Percentiles rank a stretch among this genome's conserved stretches.
Evolutionary conservation across 2,797 vertebrate species (phyloP).

Genomic region (Sebastes glaucus): DNA sequence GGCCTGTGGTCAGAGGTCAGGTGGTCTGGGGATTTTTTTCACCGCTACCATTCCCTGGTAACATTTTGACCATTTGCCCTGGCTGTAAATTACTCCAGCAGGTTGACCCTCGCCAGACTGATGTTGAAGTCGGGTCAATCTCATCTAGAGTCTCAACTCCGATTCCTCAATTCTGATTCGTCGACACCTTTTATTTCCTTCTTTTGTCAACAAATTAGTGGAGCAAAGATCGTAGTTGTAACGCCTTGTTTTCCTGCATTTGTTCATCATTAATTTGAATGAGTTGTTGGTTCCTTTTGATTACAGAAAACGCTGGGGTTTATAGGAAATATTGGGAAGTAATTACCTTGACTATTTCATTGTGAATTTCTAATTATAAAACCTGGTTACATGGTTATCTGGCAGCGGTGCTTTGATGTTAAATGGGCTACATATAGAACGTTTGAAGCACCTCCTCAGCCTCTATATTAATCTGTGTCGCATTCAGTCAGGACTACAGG

Average conservation of each 20-base stretch:
- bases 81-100: slow-evolving; percentile 20
- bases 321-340: neutral
- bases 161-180: neutral
- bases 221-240: neutral
- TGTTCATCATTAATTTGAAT: neutral
- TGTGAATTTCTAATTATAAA: slow-evolving; percentile 37
- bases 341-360: slow-evolving; percentile 25
- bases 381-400: slow-evolving; percentile 8
- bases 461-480: neutral
- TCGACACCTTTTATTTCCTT: slow-evolving; percentile 1
- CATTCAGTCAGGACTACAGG: neutral
- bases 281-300: neutral
- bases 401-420: slow-evolving; percentile 40
- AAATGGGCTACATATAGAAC: slow-evolving; percentile 4
- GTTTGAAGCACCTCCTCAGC: slow-evolving; percentile 8
- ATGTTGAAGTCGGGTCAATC: slow-evolving; percentile 16
- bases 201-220: neutral
- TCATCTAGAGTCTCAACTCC: slow-evolving; percentile 3
- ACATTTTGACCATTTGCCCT: slow-evolving; percentile 2
- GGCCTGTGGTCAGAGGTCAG: neutral
- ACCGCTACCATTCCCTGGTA: neutral
- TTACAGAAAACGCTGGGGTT: neutral
- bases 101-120: neutral
- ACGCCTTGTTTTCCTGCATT: neutral
- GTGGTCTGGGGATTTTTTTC: neutral